Evolutionary conservation across 2,888 invertebrate genomes (phyloP), one percentile per base, ranked within the genome.

Genomic region (Druceiella hillmani): DNA sequence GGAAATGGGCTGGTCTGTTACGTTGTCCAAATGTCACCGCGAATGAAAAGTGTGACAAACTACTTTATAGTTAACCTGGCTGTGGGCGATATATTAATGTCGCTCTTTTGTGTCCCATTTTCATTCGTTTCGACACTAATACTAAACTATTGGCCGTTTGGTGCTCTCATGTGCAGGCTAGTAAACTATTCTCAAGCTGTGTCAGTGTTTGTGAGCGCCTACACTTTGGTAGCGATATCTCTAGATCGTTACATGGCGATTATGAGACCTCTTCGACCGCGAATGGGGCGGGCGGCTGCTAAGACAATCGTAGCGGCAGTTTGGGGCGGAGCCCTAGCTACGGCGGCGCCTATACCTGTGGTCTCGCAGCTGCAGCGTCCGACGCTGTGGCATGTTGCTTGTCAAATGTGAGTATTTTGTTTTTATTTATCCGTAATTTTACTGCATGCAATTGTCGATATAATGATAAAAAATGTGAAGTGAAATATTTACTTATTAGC

Each of bases 1-100:
- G 88, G 87, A 10, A 87, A 87, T 55, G 81, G 82, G 33, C 72
- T 84, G 31, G 90, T 94, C 13, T 90, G 90, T 59, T 91, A 87
- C 59, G 86, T 92, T 14, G 90, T 94, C 1, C 74, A 85, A 47
- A 79, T 82, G 3, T 84, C 85, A 9, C 84, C 87, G 1, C 76
- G 87, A 24, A 92, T 93, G 91, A 78, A 87, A 52, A 92, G 91
- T 0, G 90, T 93, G 3, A 93, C 93, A 26, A 94, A 94, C 62
- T 89, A 80, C 62, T 92, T 93, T 61, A 89, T 94, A 55, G 85
- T 87, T 56, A 89, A 88, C 61, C 68, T 94, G 47, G 91, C 93
- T 0, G 74, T 91, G 24, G 89, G 93, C 25, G 94, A 94, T 58
- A 82, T 94, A 42, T 65, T 93, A 38, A 91, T 94, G 83, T 87